phyloP scores from a whole-genome alignment of 2,888 invertebrate genomes.

The Oligia strigilis region DNA sequence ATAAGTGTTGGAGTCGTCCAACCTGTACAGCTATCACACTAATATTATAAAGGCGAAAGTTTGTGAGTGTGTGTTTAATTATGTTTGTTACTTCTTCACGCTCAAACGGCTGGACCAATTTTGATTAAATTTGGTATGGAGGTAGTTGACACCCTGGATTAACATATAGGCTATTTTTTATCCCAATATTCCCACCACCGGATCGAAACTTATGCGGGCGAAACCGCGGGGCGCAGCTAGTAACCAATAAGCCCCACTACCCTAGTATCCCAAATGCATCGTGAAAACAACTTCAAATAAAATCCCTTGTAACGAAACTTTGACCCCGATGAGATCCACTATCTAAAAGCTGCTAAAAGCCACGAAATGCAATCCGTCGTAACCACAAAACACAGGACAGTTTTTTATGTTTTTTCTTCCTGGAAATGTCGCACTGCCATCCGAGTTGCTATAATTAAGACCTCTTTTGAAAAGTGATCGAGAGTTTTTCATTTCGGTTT shows the following conservation, averaged over 20 bases:
- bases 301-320: constrained; percentile 9
- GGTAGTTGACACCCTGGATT: too few species aligned
- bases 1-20: neutral
- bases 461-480: constrained; percentile 51
- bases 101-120: too few species aligned
- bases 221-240: too few species aligned
- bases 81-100: too few species aligned
- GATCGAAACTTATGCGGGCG: too few species aligned
- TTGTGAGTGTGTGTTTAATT: too few species aligned
- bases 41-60: too few species aligned
- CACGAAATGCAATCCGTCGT: constrained; percentile 28
- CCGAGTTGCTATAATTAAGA: constrained; percentile 51
- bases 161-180: too few species aligned
- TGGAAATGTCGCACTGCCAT: neutral
- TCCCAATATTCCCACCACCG: too few species aligned
- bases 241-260: neutral
- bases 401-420: neutral
- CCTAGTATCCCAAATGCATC: neutral
- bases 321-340: constrained; percentile 22
- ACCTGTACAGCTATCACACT: neutral
- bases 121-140: too few species aligned
- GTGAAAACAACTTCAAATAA: constrained; percentile 10
- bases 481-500: constrained; percentile 53
- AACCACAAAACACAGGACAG: constrained; percentile 2
- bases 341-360: constrained; percentile 34